Base-by-base conservation (phyloP, 2,888 invertebrate genomes). In the Ennomos erosarius region DNA sequence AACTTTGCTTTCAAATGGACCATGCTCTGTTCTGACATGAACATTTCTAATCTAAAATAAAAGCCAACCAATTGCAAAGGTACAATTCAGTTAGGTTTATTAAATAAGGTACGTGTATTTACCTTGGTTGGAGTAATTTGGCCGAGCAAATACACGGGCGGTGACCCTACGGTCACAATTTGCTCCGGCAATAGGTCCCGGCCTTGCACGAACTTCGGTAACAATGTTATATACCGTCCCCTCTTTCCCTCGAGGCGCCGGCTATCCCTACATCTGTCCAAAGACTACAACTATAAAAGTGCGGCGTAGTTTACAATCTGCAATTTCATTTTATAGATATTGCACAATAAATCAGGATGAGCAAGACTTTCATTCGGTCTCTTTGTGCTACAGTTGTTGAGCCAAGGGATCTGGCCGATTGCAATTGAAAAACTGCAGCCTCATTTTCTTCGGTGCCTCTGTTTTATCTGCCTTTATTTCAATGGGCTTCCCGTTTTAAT, bases 141-240 rank as follows among this genome's bases (percentile, higher is more conserved):
- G 79, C 68, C 78, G 78, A 70, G 81, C 75, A 86, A 86, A 88
- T 84, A 88, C 80, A 79, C 80, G 78, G 76, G 71, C 75, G 77
- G 81, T 85, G 84, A 87, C 85, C 87, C 81, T 84, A 85, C 82
- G 86, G 83, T 86, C 82, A 85, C 85, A 87, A 86, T 87, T 86
- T 87, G 84, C 81, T 74, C 76, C 74, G 73, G 76, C 79, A 77
- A 83, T 84, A 83, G 85, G 85, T 82, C 81, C 75, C 83, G 82
- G 85, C 82, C 84, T 83, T 84, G 82, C 81, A 82, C 85, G 82
- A 88, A 88, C 88, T 89, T 84, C 75, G 79, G 81, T 90, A 90
- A 90, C 88, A 79, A 80, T 82, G 88, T 90, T 90, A 90, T 90
- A 90, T 78, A 76, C 77, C 76, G 79, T 78, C 85, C 88, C 86